Evolutionary conservation across 2,113 vertebrate species (phyloP), one percentile per base, ranked within the genome.

Genomic region (Melanerpes formicivorus): DNA sequence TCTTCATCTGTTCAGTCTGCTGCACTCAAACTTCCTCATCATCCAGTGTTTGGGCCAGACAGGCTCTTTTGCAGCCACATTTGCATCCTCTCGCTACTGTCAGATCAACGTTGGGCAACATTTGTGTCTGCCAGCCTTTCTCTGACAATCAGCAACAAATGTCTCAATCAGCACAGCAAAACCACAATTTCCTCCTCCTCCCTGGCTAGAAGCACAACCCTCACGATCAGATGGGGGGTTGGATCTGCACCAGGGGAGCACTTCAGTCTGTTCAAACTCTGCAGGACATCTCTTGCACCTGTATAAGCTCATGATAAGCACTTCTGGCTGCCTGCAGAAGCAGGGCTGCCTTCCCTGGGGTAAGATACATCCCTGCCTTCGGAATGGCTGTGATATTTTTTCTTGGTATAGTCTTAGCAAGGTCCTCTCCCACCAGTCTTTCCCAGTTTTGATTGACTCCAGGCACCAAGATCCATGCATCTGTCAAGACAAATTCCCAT

Each of bases 1-100:
- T 81, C 87, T 84, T 95, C 86, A 90, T 95, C 95, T 95, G 93
- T 37, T 95, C 95, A 94, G 48, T 83, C 93, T 96, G 95, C 70
- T 87, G 4, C 74, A 60, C 58, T 86, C 81, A 91, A 91, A 88
- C 79, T 74, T 90, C 56, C 84, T 70, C 66, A 74, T 84, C 86
- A 84, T 92, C 74, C 63, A 94, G 64, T 30, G 84, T 93, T 90
- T 93, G 90, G 88, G 82, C 93, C 90, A 94, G 88, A 22, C 80
- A 92, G 84, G 73, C 8, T 14, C 87, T 95, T 95, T 81, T 87
- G 37, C 84, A 96, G 93, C 84, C 95, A 93, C 74, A 52, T 93
- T 90, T 94, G 78, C 90, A 42, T 94, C 88, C 86, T 90, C 70
- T 79, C 69, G 73, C 88, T 88, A 50, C 93, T 93, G 88, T 92